Percentiles rank a stretch among this genome's conserved stretches.
phyloP scores from a whole-genome alignment of 2,888 invertebrate genomes.

The Molanna angustata region DNA sequence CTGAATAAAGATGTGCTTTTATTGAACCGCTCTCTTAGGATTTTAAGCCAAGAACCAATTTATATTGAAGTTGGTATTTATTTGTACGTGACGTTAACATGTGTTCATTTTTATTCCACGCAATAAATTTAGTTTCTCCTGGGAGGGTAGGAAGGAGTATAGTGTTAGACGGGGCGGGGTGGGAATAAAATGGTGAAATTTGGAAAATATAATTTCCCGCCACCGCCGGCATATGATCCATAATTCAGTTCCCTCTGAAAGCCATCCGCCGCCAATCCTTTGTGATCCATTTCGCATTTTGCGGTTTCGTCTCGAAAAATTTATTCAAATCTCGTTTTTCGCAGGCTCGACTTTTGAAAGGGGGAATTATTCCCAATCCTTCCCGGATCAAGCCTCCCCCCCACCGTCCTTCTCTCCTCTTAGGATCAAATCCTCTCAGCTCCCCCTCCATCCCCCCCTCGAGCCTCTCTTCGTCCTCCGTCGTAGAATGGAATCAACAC shows the following conservation, averaged over 20 bases:
- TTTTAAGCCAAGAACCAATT: too few species aligned
- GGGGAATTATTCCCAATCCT: constrained; percentile 29
- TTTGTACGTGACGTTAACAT: too few species aligned
- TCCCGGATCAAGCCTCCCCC: constrained; percentile 6
- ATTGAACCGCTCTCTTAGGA: too few species aligned
- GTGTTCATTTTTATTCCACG: background rate
- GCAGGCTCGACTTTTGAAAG: constrained; percentile 29
- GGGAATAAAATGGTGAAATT: too few species aligned
- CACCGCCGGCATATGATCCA: constrained; percentile 18
- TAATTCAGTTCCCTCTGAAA: constrained; percentile 20
- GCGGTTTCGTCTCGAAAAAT: constrained; percentile 25
- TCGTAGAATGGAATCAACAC: too few species aligned
- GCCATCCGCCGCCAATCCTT: constrained; percentile 26
- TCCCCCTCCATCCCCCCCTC: too few species aligned
- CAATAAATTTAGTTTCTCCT: background rate
- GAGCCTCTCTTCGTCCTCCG: too few species aligned
- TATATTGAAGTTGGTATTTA: too few species aligned
- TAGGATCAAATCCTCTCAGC: too few species aligned
- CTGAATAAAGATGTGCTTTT: too few species aligned
- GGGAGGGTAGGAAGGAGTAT: background rate
- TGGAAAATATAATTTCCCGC: constrained; percentile 11
- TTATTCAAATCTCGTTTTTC: constrained; percentile 33
- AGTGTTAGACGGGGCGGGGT: too few species aligned
- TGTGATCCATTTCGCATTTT: constrained; percentile 30
- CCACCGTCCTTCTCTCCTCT: too few species aligned